phyloP scores from a whole-genome alignment of 1,140 invertebrate genomes.

The Aethina tumida region DNA sequence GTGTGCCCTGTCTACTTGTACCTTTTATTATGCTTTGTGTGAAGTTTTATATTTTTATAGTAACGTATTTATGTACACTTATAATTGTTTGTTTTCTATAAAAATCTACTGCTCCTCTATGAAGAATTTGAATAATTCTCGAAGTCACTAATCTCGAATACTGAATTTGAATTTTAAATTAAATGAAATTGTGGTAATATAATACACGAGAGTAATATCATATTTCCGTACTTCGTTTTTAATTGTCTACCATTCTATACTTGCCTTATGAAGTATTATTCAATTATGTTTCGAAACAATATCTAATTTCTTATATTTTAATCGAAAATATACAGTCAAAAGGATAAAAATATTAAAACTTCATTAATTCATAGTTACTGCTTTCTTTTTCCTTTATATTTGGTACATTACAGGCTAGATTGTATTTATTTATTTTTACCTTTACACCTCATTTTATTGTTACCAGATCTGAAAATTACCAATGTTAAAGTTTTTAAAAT shows the following conservation, averaged over 20 bases:
- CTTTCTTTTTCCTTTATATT: neutral
- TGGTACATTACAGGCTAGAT: neutral
- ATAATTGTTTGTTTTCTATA: conserved; percentile 5
- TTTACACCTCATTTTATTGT: conserved; percentile 24
- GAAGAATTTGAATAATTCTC: too few relatives aligned
- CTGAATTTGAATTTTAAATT: too few relatives aligned
- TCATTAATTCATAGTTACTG: neutral
- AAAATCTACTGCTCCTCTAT: neutral
- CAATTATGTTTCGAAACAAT: neutral
- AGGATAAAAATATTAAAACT: neutral
- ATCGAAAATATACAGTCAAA: neutral
- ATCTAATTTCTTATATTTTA: conserved; percentile 3
- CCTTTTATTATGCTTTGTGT: conserved; percentile 8
- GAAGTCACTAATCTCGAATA: too few relatives aligned
- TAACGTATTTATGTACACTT: conserved; percentile 3
- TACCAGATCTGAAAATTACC: conserved; percentile 31
- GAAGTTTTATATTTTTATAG: conserved; percentile 2
- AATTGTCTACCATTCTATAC: too few relatives aligned
- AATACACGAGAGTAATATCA: too few relatives aligned
- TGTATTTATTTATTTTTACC: conserved; percentile 3
- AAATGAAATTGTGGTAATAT: too few relatives aligned
- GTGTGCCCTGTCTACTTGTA: conserved; percentile 12
- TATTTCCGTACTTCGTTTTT: too few relatives aligned
- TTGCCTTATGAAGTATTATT: conserved; percentile 6
- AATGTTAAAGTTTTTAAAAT: conserved; percentile 14